Evolutionary conservation across 2,113 vertebrate species (phyloP).

Genomic region (Bufo bufo): DNA sequence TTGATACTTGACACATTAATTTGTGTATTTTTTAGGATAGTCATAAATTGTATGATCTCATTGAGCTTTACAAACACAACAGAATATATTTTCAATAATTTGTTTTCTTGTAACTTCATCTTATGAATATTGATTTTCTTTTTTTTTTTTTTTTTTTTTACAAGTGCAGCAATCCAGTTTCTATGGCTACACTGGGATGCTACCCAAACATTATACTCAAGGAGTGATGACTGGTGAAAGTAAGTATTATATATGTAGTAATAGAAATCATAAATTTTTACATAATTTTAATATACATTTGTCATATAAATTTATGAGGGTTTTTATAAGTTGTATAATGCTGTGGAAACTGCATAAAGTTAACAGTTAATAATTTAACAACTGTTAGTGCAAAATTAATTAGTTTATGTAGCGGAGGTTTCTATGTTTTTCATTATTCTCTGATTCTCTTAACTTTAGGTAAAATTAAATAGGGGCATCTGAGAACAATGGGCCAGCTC

Average conservation of each 20-base stretch:
- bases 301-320: neutral
- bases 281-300: neutral
- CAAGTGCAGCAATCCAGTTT: constrained; percentile 99
- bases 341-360: no score
- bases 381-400: no score
- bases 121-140: constrained; percentile 51
- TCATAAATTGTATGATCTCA: no score
- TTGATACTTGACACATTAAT: no score
- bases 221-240: constrained; percentile 99
- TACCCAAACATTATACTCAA: constrained; percentile 97
- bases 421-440: no score
- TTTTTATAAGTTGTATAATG: neutral
- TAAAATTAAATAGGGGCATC: no score
- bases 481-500: no score
- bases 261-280: neutral
- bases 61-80: no score
- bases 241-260: constrained; percentile 72
- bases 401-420: no score
- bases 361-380: no score
- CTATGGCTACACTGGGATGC: constrained; percentile 98
- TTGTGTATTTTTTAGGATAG: no score
- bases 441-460: no score
- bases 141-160: constrained; percentile 60
- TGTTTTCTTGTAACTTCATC: constrained; percentile 7
- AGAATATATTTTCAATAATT: neutral